Evolutionary conservation across 2,113 vertebrate species (phyloP).

Genomic region (Hydrolagus affinis): DNA sequence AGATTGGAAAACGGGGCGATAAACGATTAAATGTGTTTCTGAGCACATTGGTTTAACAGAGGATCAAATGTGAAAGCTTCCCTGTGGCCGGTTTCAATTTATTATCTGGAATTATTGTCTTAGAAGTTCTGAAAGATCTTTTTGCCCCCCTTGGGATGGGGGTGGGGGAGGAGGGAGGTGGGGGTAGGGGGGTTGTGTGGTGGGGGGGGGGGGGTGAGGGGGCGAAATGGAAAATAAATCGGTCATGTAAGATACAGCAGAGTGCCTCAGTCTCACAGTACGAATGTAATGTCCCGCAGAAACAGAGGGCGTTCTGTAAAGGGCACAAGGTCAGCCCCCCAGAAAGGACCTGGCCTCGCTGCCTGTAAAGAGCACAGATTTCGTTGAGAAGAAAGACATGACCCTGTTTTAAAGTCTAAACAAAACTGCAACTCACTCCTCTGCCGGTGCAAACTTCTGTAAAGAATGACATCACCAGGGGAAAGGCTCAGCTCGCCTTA

Average conservation of each 20-base stretch:
- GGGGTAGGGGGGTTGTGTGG: not conserved
- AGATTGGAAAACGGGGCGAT: not conserved
- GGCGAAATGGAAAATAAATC: too few species aligned
- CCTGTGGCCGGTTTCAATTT: too few species aligned
- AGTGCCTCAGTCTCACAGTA: not conserved
- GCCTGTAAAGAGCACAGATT: not conserved
- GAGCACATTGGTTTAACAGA: too few species aligned
- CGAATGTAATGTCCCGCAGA: not conserved
- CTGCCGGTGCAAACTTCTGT: not conserved
- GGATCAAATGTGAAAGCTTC: too few species aligned
- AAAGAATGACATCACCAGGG: conserved; percentile 8
- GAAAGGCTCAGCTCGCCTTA: conserved; percentile 8
- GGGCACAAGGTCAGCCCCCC: not conserved
- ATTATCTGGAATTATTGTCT: too few species aligned
- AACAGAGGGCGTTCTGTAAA: not conserved
- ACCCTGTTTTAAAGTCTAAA: not conserved
- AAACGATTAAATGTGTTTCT: not conserved
- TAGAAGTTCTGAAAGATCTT: too few species aligned
- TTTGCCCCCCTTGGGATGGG: too few species aligned
- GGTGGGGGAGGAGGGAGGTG: too few species aligned
- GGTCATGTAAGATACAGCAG: too few species aligned
- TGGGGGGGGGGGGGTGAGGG: too few species aligned
- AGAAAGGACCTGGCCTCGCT: not conserved
- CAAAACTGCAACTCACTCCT: not conserved
- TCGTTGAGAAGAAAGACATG: not conserved